Evolutionary conservation across 2,113 vertebrate species (phyloP), one percentile per base, ranked within the genome.

Genomic region (Megaptera novaeangliae): DNA sequence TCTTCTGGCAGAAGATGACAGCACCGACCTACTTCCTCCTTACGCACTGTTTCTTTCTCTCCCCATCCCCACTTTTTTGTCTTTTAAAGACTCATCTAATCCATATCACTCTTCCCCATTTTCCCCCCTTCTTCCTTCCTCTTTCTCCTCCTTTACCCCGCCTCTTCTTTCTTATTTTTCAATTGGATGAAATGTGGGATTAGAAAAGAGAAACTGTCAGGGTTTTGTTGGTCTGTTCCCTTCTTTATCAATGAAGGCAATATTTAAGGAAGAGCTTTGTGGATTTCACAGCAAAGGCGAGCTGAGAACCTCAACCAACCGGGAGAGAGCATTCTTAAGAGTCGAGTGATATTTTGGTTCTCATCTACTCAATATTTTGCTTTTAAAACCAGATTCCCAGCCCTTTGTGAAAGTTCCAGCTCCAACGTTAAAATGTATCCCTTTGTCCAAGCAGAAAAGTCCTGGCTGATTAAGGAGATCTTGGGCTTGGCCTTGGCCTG

Each of bases 361-460:
- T 92, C 44, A 46, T 71, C 74, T 88, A 44, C 64, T 95, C 44
- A 80, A 1, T 80, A 75, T 55, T 91, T 91, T 82, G 91, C 36
- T 82, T 96, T 94, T 81, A 59, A 89, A 97, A 91, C 77, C 87
- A 87, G 88, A 91, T 90, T 80, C 46, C 29, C 34, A 91, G 91
- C 8, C 44, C 61, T 89, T 77, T 63, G 49, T 0, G 5, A 94
- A 36, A 34, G 63, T 55, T 77, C 81, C 61, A 82, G 77, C 44
- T 96, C 75, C 8, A 23, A 0, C 11, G 13, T 88, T 64, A 88
- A 94, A 88, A 96, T 8, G 61, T 36, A 27, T 11, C 36, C n/a
- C 61, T 86, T 95, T 74, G 52, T 59, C 52, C 44, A 69, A 91
- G 81, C 81, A 90, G 84, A 63, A 68, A 77, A 63, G 27, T 71